Evolutionary conservation across 2,888 invertebrate genomes (phyloP), one percentile per base, ranked within the genome.

Genomic region (Cotesia congregata): DNA sequence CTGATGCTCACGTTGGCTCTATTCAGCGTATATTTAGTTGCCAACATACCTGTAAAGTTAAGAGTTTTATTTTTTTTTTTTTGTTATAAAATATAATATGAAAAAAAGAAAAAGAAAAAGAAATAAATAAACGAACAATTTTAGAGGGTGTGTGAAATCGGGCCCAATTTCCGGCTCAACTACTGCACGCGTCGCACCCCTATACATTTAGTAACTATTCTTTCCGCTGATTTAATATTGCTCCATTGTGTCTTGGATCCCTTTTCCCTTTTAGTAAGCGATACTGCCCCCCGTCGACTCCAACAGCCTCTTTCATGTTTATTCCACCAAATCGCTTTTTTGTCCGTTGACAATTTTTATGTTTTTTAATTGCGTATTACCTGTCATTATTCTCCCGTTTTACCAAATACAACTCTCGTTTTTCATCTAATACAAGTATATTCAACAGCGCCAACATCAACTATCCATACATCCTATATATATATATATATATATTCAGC

Each of bases 131-230:
- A 12, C 7, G 12, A 50, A 73, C 20, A 61, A 59, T 67, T 67
- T 41, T 50, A 64, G 40, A 62, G 20, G 77, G 73, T 62, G 72
- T 72, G 71, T 62, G 17, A 39, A 78, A 77, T 77, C 84, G 86
- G 38, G 50, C 41, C 82, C 80, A 84, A 87, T 85, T 88, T 88
- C 88, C 87, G 87, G 85, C 80, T 82, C 84, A 83, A 83, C 85
- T 87, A 86, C 86, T 85, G 83, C 86, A 86, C 86, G 86, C 87
- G 87, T 87, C 86, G 82, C 84, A 85, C 85, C 84, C 82, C 85
- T 87, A 87, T 86, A 87, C 85, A 83, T 30, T 30, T 30, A 82
- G 85, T 87, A 88, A 87, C 87, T 86, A 85, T 86, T 84, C 88
- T 86, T 87, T 88, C 87, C 87, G 86, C 85, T 86, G 83, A 83